Conservation (phyloP, 1,140 invertebrate genomes). For the Stegodyphus mimosarum region DNA sequence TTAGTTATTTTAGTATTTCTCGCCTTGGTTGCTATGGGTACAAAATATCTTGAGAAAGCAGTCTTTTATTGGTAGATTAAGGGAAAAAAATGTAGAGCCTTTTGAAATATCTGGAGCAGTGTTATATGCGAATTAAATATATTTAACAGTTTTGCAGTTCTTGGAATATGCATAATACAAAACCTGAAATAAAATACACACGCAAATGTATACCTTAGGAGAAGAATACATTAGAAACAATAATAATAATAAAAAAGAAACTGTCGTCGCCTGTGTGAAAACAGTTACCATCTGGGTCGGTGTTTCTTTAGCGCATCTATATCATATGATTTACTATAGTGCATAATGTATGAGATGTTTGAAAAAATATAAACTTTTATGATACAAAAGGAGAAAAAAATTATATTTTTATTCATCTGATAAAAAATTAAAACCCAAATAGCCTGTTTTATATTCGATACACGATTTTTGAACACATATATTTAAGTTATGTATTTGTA, state of each 20-base stretch:
- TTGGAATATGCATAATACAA: neutral
- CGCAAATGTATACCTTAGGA: neutral
- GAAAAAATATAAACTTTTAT: too few species aligned
- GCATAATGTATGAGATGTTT: too few species aligned
- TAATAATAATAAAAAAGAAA: neutral
- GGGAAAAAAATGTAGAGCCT: neutral
- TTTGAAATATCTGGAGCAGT: neutral
- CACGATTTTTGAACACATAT: too few species aligned
- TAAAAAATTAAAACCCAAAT: neutral
- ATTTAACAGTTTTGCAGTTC: neutral
- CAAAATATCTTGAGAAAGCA: slow-evolving; percentile 18
- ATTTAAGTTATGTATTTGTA: too few species aligned
- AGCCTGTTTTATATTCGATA: too few species aligned
- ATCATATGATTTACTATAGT: too few species aligned
- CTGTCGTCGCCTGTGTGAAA: too few species aligned
- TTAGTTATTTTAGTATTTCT: slow-evolving; percentile 35
- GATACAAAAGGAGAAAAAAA: neutral
- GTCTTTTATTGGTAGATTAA: neutral
- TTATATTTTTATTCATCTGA: neutral
- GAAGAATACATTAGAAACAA: neutral
- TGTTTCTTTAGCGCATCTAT: too few species aligned
- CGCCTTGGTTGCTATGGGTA: slow-evolving; percentile 18
- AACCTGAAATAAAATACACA: too few species aligned
- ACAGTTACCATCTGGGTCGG: too few species aligned
- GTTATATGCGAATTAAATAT: neutral